A percentile compares a stretch with the other conserved stretches of the same genome.
Conservation (phyloP, 2,113 vertebrate species). For the Nyctereutes procyonoides region DNA sequence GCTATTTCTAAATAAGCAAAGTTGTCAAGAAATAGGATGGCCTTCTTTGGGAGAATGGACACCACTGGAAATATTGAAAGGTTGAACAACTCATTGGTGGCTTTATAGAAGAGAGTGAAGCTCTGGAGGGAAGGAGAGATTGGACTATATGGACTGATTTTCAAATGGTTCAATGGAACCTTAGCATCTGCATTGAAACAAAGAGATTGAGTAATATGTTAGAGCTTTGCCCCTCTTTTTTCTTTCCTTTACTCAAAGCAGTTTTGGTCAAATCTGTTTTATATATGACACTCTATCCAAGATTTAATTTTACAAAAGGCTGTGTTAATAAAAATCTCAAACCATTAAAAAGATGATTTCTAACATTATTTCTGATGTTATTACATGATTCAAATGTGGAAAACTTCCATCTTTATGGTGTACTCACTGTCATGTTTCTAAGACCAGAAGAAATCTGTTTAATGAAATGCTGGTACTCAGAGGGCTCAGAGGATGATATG, state of each 20-base stretch:
- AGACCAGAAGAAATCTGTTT: neutral
- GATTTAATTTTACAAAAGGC: conserved; percentile 22
- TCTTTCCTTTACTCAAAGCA: neutral
- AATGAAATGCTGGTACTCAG: neutral
- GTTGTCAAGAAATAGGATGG: neutral
- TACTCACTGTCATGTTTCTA: neutral
- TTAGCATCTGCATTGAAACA: neutral
- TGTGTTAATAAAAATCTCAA: neutral
- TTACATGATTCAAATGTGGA: neutral
- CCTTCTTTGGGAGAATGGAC: neutral
- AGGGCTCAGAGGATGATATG: neutral
- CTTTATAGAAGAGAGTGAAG: neutral
- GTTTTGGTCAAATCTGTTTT: conserved; percentile 31
- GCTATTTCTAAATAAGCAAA: neutral
- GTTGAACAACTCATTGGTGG: neutral
- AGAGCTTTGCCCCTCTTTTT: neutral
- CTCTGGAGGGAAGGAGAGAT: neutral
- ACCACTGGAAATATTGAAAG: neutral
- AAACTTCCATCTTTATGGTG: neutral
- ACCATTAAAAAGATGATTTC: neutral
- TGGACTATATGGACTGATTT: neutral
- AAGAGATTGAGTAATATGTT: neutral
- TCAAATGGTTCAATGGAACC: neutral
- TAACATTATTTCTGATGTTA: neutral
- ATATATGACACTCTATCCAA: neutral